These are phyloP conservation scores for Dusona sp. DNA, from an alignment of 2,888 invertebrate genomes.

Conservation along the genomic window DNA sequence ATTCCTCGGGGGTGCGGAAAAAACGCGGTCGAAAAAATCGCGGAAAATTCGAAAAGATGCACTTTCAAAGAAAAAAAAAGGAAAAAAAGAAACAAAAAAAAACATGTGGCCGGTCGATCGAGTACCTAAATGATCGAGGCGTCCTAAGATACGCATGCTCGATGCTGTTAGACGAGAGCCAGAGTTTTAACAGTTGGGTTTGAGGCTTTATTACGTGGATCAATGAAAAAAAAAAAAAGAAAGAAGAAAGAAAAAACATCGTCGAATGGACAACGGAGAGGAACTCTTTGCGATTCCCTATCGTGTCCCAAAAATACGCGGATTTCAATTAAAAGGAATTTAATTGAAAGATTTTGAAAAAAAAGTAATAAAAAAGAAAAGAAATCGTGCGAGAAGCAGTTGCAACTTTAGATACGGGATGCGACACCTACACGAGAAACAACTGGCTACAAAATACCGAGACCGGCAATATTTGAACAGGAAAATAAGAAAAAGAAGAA, in stretches of 20 bases:
- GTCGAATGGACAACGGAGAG: slow-evolving; percentile 7
- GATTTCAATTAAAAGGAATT: slow-evolving; percentile 27
- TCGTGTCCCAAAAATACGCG: slow-evolving; percentile 51
- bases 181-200: slow-evolving; percentile 67
- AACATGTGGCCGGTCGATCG: slow-evolving; percentile 66
- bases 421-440: slow-evolving; percentile 60
- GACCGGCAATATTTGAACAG: not conserved
- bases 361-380: slow-evolving; percentile 22
- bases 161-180: slow-evolving; percentile 71
- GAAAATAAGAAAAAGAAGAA: slow-evolving; percentile 28
- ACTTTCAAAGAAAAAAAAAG: slow-evolving; percentile 36
- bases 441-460: slow-evolving; percentile 15
- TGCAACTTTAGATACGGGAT: slow-evolving; percentile 65
- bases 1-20: slow-evolving; percentile 42
- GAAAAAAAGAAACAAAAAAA: slow-evolving; percentile 49
- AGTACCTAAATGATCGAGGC: slow-evolving; percentile 66
- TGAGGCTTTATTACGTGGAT: slow-evolving; percentile 62
- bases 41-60: slow-evolving; percentile 48
- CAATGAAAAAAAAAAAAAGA: slow-evolving; percentile 23
- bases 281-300: slow-evolving; percentile 21
- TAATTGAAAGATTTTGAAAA: slow-evolving; percentile 24
- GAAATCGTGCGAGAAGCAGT: slow-evolving; percentile 67
- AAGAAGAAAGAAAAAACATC: slow-evolving; percentile 20
- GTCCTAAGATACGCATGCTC: slow-evolving; percentile 66
- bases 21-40: slow-evolving; percentile 54